These are phyloP conservation scores for Ennomos quercinarius DNA, from an alignment of 2,888 invertebrate genomes.

Conservation along the genomic window DNA sequence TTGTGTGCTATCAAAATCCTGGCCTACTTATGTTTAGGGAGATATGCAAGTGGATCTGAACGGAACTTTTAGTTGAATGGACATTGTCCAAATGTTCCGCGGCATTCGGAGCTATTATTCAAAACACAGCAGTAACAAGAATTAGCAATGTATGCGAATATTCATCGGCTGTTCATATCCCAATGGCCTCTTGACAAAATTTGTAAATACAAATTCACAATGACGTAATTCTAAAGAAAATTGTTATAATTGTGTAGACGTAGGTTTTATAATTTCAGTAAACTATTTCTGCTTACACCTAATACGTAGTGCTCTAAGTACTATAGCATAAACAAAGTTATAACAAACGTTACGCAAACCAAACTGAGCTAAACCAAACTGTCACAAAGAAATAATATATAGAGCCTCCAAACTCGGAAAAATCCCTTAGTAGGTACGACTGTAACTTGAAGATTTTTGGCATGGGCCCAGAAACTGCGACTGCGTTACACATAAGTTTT, in stretches of 20 bases:
- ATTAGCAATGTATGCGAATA: slow-evolving; percentile 43
- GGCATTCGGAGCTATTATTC: slow-evolving; percentile 61
- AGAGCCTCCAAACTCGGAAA: too few relatives aligned
- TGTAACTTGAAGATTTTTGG: slow-evolving; percentile 3
- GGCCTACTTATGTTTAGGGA: neutral
- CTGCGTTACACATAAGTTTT: slow-evolving; percentile 18
- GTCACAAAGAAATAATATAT: too few relatives aligned
- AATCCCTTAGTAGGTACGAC: slow-evolving; percentile 1
- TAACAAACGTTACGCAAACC: too few relatives aligned
- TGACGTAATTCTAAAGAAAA: too few relatives aligned
- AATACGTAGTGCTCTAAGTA: too few relatives aligned
- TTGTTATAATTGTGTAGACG: too few relatives aligned
- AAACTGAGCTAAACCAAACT: too few relatives aligned
- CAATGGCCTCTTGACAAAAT: slow-evolving; percentile 20
- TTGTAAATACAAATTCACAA: slow-evolving; percentile 9
- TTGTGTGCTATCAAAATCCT: too few relatives aligned
- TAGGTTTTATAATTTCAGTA: too few relatives aligned
- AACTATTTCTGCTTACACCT: too few relatives aligned
- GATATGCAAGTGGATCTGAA: slow-evolving; percentile 52
- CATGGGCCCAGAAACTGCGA: slow-evolving; percentile 6
- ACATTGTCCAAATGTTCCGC: slow-evolving; percentile 63
- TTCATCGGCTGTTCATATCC: slow-evolving; percentile 20
- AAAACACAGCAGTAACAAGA: slow-evolving; percentile 61
- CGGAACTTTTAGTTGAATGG: slow-evolving; percentile 59
- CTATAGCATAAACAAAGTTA: too few relatives aligned